phyloP scores from a whole-genome alignment of 2,888 invertebrate species.

The Lasioglossum morio region DNA sequence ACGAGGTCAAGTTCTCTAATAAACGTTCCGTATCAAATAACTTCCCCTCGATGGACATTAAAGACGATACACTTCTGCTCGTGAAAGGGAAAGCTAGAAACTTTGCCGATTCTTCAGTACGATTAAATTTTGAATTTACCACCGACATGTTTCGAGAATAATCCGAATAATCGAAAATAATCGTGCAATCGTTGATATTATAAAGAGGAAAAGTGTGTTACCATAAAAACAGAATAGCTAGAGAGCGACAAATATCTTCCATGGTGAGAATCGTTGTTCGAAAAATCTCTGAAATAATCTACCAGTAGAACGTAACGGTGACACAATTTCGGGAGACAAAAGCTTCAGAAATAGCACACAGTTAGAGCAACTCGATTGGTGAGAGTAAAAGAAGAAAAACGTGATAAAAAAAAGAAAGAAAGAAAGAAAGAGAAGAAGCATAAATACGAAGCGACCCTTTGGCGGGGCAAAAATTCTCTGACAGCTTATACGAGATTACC shows the following conservation, averaged over 20 bases:
- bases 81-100: not conserved
- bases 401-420: too few species aligned
- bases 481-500: constrained; percentile 52
- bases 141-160: not conserved
- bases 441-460: not conserved
- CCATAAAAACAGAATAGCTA: too few species aligned
- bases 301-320: not conserved
- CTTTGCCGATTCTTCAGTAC: not conserved
- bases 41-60: constrained; percentile 12
- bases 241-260: too few species aligned
- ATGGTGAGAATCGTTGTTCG: not conserved
- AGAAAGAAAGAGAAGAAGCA: not conserved
- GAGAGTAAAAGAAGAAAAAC: not conserved
- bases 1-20: constrained; percentile 33
- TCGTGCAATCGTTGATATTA: too few species aligned
- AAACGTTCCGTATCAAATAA: constrained; percentile 21
- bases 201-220: too few species aligned
- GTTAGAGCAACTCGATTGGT: not conserved
- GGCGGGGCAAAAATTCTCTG: constrained; percentile 20
- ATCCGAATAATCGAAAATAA: too few species aligned
- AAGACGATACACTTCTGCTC: not conserved
- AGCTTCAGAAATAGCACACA: not conserved
- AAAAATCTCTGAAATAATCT: not conserved
- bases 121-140: not conserved
- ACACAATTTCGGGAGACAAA: not conserved